Evolutionary conservation across 2,888 invertebrate species (phyloP), one percentile per base, ranked within the genome.

Genomic region (Marasmarcha lunaedactyla): DNA sequence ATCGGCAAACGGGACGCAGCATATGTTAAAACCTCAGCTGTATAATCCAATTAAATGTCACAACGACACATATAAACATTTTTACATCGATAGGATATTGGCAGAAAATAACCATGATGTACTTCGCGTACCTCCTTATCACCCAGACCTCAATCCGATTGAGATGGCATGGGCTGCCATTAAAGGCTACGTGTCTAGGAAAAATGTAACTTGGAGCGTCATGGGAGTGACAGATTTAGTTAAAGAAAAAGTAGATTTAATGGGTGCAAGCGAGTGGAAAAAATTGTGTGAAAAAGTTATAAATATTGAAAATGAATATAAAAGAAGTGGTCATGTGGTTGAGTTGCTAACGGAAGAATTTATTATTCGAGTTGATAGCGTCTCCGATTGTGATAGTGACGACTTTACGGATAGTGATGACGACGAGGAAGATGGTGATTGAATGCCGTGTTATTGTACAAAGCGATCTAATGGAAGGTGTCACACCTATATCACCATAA

Each of bases 211-310:
- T 0, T 44, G 42, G 45, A 45, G 43, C 27, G 0, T 45, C 2
- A 14, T n/a, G 14, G 30, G 35, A 14, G 38, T 39, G 6, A 48
- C 42, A 4, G 44, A 49, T 2, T 41, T 54, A 3, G 33, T 52
- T 0, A 44, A 46, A 27, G 46, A 46, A 40, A 51, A 52, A 41
- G 45, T 46, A 6, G 15, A 15, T 11, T n/a, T 37, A 26, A 52
- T 48, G 42, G 48, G 45, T 6, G 36, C 39, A 11, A 2, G 10
- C 14, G 47, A 50, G 15, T 52, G 53, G 50, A 13, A 39, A 36
- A 40, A 33, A 26, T 38, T 51, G 14, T 47, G 49, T 27, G 25
- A 42, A 14, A 50, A 50, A 35, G 43, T 47, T 20, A 20, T 20
- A 20, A 20, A 7, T 5, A 20, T 20, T 20, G 20, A 20, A 20